phyloP scores from a whole-genome alignment of 2,797 vertebrate species.

The Pangasius krempfi region DNA sequence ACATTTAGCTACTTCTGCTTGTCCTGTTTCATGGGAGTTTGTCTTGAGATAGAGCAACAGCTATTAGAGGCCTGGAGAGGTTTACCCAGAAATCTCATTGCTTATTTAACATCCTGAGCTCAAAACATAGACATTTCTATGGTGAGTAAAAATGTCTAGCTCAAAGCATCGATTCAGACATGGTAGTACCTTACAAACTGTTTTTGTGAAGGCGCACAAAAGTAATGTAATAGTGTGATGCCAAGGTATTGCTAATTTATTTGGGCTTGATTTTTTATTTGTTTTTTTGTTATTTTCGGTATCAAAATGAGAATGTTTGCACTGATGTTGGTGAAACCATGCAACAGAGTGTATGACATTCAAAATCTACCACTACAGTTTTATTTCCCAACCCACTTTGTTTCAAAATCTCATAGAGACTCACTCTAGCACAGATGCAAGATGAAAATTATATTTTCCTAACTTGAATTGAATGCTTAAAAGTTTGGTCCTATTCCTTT shows the following conservation, averaged over 20 bases:
- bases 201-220: neutral
- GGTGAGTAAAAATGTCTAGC: neutral
- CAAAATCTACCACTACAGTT: neutral
- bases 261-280: neutral
- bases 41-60: constrained; percentile 30
- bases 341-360: neutral
- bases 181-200: neutral
- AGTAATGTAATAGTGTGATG: neutral
- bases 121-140: neutral
- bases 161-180: neutral
- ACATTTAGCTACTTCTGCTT: constrained; percentile 58
- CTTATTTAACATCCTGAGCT: constrained; percentile 45
- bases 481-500: neutral
- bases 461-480: neutral
- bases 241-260: neutral
- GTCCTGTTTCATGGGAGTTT: constrained; percentile 47
- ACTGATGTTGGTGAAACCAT: neutral
- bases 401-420: neutral
- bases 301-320: neutral
- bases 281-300: neutral
- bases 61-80: constrained; percentile 20
- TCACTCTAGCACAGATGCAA: neutral
- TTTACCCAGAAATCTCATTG: constrained; percentile 31
- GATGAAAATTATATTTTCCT: neutral
- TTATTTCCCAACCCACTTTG: neutral